Evolutionary conservation across 2,888 invertebrate genomes (phyloP).

Genomic region (Strigamia crassipes): DNA sequence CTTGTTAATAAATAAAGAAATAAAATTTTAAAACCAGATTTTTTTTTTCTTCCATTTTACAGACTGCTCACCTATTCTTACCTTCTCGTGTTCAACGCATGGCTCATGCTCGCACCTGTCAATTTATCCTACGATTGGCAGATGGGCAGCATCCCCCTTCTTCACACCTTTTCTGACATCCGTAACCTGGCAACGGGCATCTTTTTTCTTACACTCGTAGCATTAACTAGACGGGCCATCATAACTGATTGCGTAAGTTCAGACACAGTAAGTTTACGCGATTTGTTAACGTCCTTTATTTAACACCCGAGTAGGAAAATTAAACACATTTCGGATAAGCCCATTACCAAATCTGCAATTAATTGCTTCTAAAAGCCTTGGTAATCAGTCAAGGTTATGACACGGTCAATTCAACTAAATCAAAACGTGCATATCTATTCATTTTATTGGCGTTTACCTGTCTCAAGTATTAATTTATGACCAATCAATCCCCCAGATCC

Average conservation of each 20-base stretch:
- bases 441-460: background rate
- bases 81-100: conserved; percentile 80
- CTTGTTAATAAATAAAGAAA: background rate
- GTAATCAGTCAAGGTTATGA: conserved; percentile 10
- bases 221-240: conserved; percentile 44
- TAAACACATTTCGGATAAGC: background rate
- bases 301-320: background rate
- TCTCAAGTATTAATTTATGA: background rate
- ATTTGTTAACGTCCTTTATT: too few species aligned
- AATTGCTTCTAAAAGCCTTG: background rate
- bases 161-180: conserved; percentile 72
- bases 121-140: conserved; percentile 87
- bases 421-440: conserved; percentile 10
- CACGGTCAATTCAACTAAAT: background rate
- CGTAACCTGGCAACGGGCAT: conserved; percentile 63
- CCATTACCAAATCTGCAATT: background rate
- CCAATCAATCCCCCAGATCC: background rate
- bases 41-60: conserved; percentile 52
- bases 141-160: conserved; percentile 81
- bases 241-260: conserved; percentile 23
- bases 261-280: background rate
- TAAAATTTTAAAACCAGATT: too few species aligned
- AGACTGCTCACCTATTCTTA: conserved; percentile 82
- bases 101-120: conserved; percentile 78
- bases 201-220: conserved; percentile 43